Evolutionary conservation across 2,888 invertebrate species (phyloP), one percentile per base, ranked within the genome.

Genomic region (Athalia circularis): DNA sequence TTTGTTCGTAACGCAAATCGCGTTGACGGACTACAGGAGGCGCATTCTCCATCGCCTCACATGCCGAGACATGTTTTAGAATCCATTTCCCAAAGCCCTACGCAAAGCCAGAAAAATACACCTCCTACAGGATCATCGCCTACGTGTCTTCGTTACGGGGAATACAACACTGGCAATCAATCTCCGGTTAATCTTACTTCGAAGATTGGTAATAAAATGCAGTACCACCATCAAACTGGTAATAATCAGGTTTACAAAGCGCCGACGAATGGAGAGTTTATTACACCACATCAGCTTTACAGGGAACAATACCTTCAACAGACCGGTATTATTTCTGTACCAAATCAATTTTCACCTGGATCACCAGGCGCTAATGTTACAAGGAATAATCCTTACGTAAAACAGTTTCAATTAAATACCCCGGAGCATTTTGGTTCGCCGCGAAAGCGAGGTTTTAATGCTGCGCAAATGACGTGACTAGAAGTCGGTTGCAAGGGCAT

Each of bases 11-110:
- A 84, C 79, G 88, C 88, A 1, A 88, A 88, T 77, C 86, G 89
- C 4, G 85, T 89, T 9, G 89, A 89, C 79, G 89, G 89, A 11
- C 84, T 89, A 0, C 86, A 89, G 61, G 88, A 89, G 59, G 81
- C 80, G 6, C 82, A 86, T 64, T 83, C 82, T 54, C 86, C 88
- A 0, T 88, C 89, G 77, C 87, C 88, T 7, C 87, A 82, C 68
- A 89, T 89, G 88, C 88, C 89, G 3, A 82, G 89, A 3, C 90
- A 89, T 81, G 87, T 89, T 5, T 83, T 90, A 70, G 90, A 90
- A 80, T 87, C 89, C 4, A 90, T 90, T 79, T 88, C 87, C 0
- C 90, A 90, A 79, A 89, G 89, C 74, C 90, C 90, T 3, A 90
- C 90, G 0, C 89, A 89, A 80, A 87, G 86, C 62, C 59, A 87